Base-by-base conservation (phyloP, 1,140 invertebrate species). In the Drosophila pseudoananassae region DNA sequence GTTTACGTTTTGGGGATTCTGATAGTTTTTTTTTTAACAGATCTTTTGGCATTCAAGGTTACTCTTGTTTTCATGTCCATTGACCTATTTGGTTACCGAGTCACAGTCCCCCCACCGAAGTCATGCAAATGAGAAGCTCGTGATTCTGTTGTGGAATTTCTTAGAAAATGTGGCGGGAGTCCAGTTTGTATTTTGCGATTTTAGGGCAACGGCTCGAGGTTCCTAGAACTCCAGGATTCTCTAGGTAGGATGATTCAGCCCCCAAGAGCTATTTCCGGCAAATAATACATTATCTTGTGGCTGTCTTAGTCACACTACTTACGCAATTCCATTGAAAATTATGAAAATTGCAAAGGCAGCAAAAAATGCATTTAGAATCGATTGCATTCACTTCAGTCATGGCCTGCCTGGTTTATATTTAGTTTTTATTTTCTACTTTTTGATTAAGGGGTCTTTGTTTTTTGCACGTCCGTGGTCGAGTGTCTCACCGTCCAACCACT, bases 31-130 rank as follows among this genome's bases (percentile, higher is more conserved):
- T 27, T 27, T 27, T 27, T 27, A 6, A 1, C 2, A n/a, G 14
- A 64, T 45, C 36, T 57, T 79, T 56, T 46, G 52, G 55, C 61
- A 74, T 89, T 89, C 84, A 89, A 89, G 84, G 84, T 89, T 84
- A 89, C 76, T 84, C 85, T 80, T 89, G 72, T 89, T 89, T 89
- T 84, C 84, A 89, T 89, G 84, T 89, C 85, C 84, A 84, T 89
- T 84, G 84, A 89, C 84, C 84, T 71, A 89, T 89, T 84, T 88
- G 84, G 72, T 78, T 66, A 65, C 61, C 4, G 40, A 17, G 33
- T 36, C 33, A 36, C 33, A n/a, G 33, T 4, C 33, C 33, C 33
- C 33, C 33, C 33, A 10, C n/a, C 33, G 3, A 36, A 60, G 27
- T 17, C 56, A 83, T 83, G 56, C 59, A 68, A 76, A 78, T 84